Evolutionary conservation across 2,888 invertebrate species (phyloP), one percentile per base, ranked within the genome.

Genomic region (Dendrolimus pini): DNA sequence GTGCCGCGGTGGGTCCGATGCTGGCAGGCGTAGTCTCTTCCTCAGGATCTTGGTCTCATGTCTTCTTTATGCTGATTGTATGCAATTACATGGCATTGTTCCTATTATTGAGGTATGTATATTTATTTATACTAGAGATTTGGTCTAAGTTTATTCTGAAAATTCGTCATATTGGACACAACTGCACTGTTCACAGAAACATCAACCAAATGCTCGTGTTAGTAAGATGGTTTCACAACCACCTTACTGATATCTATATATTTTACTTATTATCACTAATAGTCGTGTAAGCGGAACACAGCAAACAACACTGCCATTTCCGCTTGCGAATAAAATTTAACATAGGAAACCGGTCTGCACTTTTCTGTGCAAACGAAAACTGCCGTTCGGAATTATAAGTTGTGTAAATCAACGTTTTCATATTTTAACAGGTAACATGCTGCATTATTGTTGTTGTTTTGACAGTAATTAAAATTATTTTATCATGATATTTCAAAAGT

Each of bases 1-100:
- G 98, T 58, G 98, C 98, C 55, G 98, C 98, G 0, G 92, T 98
- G 18, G 98, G 99, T 0, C 99, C 99, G 0, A 87, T 98, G 68
- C 75, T 99, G 59, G 98, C 96, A 2, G 98, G 96, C 56, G 92
- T 96, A 55, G 94, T 97, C 9, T 95, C 96, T 0, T 89, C 64
- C 77, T 86, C 60, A 52, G 94, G 94, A 13, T 70, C 74, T 7
- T 98, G 98, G 98, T 91, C 94, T 54, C 92, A 94, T 74, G 98
- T 98, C 1, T 98, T 98, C 89, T 94, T 95, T 71, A 96, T 98
- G 96, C 93, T 98, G 12, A 97, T 98, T 80, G 78, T 89, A 0
- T 94, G 98, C 30, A 95, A 98, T 81, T 78, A 95, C 13, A 74
- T 95, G 56, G 97, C 98, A 0, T 87, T 98, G 60, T 65, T 96